phyloP scores from a whole-genome alignment of 1,140 invertebrate genomes.

The Formica selysi region DNA sequence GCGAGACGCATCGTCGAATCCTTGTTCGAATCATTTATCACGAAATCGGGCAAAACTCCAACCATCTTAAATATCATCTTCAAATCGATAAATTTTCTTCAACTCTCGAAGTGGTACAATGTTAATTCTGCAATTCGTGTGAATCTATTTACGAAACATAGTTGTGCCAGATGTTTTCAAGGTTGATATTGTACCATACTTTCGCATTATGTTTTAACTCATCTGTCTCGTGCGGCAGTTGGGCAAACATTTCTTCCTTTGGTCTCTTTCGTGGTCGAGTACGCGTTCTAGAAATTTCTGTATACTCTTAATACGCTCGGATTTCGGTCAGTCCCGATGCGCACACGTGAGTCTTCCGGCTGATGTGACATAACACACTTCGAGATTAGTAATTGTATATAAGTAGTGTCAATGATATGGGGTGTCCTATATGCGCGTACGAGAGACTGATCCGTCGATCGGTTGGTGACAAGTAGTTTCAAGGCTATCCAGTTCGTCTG shows the following conservation, averaged over 20 bases:
- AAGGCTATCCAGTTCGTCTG: constrained; percentile 70
- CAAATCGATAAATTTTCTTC: too few relatives aligned
- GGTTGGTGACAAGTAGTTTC: constrained; percentile 71
- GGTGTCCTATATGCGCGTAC: neutral
- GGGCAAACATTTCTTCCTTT: constrained; percentile 13
- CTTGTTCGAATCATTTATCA: neutral
- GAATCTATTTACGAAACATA: neutral
- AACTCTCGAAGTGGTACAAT: too few relatives aligned
- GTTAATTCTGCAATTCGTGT: neutral
- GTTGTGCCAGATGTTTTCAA: neutral
- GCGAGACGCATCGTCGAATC: neutral
- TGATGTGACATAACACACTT: neutral
- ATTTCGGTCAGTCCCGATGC: constrained; percentile 17
- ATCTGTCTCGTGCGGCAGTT: neutral
- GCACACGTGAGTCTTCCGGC: neutral
- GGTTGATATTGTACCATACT: neutral
- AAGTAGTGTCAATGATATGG: constrained; percentile 14
- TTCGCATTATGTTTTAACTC: neutral
- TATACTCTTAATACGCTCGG: neutral
- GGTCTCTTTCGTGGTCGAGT: neutral
- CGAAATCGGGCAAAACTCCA: neutral
- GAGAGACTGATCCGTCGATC: neutral
- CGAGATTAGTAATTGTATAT: neutral
- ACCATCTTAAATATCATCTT: too few relatives aligned
- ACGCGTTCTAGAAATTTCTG: constrained; percentile 13